phyloP scores from a whole-genome alignment of 2,797 vertebrate genomes.

The Neoniphon sammara region DNA sequence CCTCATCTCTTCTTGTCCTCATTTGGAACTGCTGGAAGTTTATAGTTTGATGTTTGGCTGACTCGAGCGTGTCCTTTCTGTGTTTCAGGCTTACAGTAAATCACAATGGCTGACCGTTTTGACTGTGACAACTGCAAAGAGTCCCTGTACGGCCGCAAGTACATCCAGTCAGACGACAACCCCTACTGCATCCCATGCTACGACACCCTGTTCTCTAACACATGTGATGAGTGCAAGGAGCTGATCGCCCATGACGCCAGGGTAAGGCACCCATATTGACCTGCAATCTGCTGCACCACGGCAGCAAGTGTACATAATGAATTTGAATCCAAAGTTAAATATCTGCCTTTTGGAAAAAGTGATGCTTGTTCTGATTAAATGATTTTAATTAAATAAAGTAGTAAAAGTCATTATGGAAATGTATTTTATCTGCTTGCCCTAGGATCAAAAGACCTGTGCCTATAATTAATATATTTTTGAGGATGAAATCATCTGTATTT shows the following conservation, averaged over 20 bases:
- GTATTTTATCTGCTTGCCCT: background rate
- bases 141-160: constrained; percentile 96
- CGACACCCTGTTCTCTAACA: constrained; percentile 96
- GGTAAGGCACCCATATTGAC: constrained; percentile 81
- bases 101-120: constrained; percentile 93
- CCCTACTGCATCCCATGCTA: constrained; percentile 99
- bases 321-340: background rate
- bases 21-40: constrained; percentile 1
- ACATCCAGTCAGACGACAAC: constrained; percentile 93
- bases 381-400: too few relatives aligned
- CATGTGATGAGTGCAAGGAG: constrained; percentile 97
- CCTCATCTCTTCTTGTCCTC: constrained; percentile 13
- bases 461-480: background rate
- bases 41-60: background rate
- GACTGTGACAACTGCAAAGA: constrained; percentile 98
- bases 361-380: background rate
- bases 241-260: constrained; percentile 96
- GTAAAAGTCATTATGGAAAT: too few relatives aligned
- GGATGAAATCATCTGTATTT: background rate
- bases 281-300: constrained; percentile 31
- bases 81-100: constrained; percentile 44
- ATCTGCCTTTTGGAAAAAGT: background rate
- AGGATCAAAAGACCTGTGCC: background rate
- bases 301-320: constrained; percentile 4
- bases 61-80: constrained; percentile 25